Base-by-base conservation (phyloP, 2,113 vertebrate species). In the Charina bottae region DNA sequence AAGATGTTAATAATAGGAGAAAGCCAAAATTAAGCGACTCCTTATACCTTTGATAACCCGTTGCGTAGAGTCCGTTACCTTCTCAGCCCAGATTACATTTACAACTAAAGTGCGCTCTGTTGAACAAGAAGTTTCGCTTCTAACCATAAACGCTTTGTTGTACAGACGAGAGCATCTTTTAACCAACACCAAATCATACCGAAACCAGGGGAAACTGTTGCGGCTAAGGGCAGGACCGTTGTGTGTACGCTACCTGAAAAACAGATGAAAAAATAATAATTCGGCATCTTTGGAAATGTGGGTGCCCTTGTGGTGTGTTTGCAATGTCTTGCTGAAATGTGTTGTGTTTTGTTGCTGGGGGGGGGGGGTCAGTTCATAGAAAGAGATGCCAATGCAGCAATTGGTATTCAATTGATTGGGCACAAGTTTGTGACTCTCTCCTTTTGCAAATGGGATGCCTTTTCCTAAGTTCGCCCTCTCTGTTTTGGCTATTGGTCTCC, bases 111-210 rank as follows among this genome's bases (percentile, higher is more conserved):
- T 33, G 46, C 56, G 28, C 26, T n/a, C 53, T 46, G 33, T 19
- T 56, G 17, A 13, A 68, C 86, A 58, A n/a, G 64, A 88, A 87
- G 37, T 78, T 78, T 78, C 72, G 72, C 33, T 78, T 78, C 72
- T 78, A 78, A 78, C 72, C 72, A 78, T 78, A 78, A 78, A 78
- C 33, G 72, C 72, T 78, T 78, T 78, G 72, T 78, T 78, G 72
- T 78, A 78, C 54, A 54, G 7, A 56, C 33, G 26, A 28, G 33
- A 68, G n/a, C 24, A 42, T 24, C 49, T 54, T 33, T 85, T 17
- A 78, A 83, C 85, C 37, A 28, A 26, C 11, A 10, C 46, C 58
- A 19, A 84, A 62, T 89, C 91, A 92, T 62, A 92, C 0, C 7
- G 87, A 89, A 89, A 92, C 91, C 62, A 2, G 64, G 26, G 64